Evolutionary conservation across 2,888 invertebrate genomes (phyloP).

Genomic region (Tyria jacobaeae): DNA sequence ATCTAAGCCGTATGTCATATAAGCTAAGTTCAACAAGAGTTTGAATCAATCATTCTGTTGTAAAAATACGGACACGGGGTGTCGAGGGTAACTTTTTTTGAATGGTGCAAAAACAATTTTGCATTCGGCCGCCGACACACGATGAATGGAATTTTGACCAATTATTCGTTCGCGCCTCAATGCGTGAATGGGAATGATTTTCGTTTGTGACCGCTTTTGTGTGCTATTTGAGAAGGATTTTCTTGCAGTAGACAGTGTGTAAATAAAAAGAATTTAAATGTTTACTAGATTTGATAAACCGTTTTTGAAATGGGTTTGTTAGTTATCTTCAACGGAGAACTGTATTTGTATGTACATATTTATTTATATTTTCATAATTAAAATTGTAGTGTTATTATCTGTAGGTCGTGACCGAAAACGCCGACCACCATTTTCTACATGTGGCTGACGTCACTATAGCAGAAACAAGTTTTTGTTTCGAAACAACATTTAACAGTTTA

Average conservation of each 20-base stretch:
- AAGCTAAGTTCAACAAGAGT: constrained; percentile 45
- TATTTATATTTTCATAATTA: too few species aligned
- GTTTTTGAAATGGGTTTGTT: too few species aligned
- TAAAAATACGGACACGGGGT: constrained; percentile 49
- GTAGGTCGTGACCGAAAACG: too few species aligned
- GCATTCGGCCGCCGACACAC: constrained; percentile 51
- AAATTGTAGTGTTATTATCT: too few species aligned
- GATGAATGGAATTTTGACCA: constrained; percentile 18
- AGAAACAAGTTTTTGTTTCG: too few species aligned
- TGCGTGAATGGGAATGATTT: constrained; percentile 6
- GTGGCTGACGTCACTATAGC: too few species aligned
- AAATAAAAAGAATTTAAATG: too few species aligned
- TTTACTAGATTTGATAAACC: too few species aligned
- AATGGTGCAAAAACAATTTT: constrained; percentile 60
- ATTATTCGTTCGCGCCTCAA: constrained; percentile 24
- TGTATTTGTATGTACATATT: too few species aligned
- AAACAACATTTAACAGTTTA: too few species aligned
- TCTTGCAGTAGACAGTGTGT: neutral
- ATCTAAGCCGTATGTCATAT: constrained; percentile 31
- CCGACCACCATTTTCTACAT: too few species aligned
- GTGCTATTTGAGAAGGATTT: constrained; percentile 18
- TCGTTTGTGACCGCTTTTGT: constrained; percentile 25
- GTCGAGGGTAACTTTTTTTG: constrained; percentile 35
- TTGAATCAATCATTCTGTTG: constrained; percentile 64
- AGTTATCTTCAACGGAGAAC: too few species aligned